These are phyloP conservation scores for Epicampocera succincta DNA, from an alignment of 2,888 invertebrate genomes.

Conservation along the genomic window DNA sequence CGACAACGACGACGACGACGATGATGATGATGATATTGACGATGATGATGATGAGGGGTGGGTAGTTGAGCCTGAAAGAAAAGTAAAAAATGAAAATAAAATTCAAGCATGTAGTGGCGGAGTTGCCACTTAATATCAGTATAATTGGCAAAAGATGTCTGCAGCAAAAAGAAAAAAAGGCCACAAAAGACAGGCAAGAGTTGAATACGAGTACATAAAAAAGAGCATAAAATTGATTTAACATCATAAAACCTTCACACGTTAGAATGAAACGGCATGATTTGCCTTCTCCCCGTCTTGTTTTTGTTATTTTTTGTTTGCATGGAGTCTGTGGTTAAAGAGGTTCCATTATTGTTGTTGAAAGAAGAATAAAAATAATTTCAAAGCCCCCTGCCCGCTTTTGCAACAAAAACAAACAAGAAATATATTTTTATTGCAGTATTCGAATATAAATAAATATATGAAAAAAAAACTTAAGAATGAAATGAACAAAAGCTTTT, in stretches of 20 bases:
- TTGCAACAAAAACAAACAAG: background rate
- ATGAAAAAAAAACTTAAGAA: constrained; percentile 18
- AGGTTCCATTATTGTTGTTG: constrained; percentile 66
- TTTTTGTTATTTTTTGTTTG: constrained; percentile 3
- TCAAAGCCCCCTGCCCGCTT: constrained; percentile 19
- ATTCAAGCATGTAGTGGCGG: constrained; percentile 57
- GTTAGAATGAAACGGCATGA: constrained; percentile 55
- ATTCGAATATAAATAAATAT: constrained; percentile 18
- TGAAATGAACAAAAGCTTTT: constrained; percentile 62
- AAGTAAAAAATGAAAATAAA: constrained; percentile 11
- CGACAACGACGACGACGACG: background rate
- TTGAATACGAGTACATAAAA: constrained; percentile 52
- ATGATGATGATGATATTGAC: background rate
- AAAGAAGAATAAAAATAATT: constrained; percentile 48
- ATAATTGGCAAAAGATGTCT: constrained; percentile 73
- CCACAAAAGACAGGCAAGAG: constrained; percentile 64
- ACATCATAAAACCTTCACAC: constrained; percentile 1
- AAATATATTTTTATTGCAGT: constrained; percentile 52
- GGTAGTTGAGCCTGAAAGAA: constrained; percentile 19
- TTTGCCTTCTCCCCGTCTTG: constrained; percentile 4
- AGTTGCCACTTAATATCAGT: constrained; percentile 68
- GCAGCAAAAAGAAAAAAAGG: constrained; percentile 32
- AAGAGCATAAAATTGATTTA: constrained; percentile 66
- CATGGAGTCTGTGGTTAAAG: constrained; percentile 67
- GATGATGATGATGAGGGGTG: constrained; percentile 26